Base-by-base conservation (phyloP, 2,797 vertebrate species). In the Varecia variegata region DNA sequence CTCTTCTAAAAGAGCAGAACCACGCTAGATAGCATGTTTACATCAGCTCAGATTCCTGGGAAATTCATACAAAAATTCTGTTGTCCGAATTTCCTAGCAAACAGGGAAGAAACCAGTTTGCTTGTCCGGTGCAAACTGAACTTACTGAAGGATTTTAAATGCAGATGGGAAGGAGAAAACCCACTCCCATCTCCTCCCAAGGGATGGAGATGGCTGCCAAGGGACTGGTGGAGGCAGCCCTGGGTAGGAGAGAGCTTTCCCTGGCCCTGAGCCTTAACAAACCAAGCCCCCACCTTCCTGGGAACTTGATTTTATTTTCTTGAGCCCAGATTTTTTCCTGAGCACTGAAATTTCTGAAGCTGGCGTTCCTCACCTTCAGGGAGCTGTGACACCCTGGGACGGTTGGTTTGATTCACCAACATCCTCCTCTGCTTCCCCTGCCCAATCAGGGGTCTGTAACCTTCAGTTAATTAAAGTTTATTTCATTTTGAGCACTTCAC, bases 401-500 rank as follows among this genome's bases (percentile, higher is more conserved):
- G 30, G 60, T 76, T 86, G n/a, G 47, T 45, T 74, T 52, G 67
- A 23, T 73, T 80, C 27, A 21, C 25, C 58, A 40, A 81, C 62
- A 40, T 74, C 38, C 52, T 93, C 40, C 50, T n/a, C n/a, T 38
- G 43, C 45, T 84, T 74, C 25, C 76, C 27, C 43, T 88, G 62
- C 52, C 65, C 54, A 79, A 38, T 71, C 54, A 47, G 50, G 86
- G 70, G 43, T 76, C 92, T 90, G 6, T 86, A 94, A 94, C 62
- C 58, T 95, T 68, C 79, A 82, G 79, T 86, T 93, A 79, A 89
- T 95, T 93, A 90, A 67, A 89, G 52, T 87, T 91, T 54, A 76
- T 88, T 86, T 95, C 84, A 35, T 87, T 89, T 73, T 50, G 83
- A 96, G 67, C 65, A 62, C 91, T 96, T 97, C 90, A 50, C 79